phyloP scores from a whole-genome alignment of 2,888 invertebrate species.

The Orthonychiurus folsomi region DNA sequence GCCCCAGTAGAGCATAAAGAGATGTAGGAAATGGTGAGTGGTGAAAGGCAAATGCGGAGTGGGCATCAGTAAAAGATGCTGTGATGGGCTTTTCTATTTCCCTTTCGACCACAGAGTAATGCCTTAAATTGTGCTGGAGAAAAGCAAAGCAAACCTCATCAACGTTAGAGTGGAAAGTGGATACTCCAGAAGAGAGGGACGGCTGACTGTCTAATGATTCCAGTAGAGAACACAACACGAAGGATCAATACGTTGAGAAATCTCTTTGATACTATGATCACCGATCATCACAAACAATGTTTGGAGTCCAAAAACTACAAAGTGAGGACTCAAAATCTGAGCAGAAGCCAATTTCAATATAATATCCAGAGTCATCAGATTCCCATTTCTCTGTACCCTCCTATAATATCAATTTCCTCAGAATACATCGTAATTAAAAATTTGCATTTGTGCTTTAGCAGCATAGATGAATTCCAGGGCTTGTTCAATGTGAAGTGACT shows the following conservation, averaged over 20 bases:
- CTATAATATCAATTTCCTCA: no score
- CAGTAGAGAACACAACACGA: neutral
- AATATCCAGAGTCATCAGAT: no score
- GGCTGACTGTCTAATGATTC: neutral
- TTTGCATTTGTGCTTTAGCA: neutral
- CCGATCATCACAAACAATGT: neutral
- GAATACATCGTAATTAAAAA: neutral
- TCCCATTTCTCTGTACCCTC: no score
- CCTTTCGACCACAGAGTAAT: no score
- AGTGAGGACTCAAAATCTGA: neutral
- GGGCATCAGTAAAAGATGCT: no score
- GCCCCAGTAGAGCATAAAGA: no score
- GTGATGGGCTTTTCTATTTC: no score
- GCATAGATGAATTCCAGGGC: no score
- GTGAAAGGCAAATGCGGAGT: no score
- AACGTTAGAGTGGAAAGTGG: neutral
- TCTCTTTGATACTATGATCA: neutral
- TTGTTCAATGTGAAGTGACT: no score
- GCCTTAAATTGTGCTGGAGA: neutral
- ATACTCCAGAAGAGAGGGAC: neutral
- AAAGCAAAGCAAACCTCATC: constrained; percentile 1
- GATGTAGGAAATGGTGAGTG: no score
- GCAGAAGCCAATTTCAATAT: neutral
- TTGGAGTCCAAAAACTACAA: neutral
- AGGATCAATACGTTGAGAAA: constrained; percentile 3